Percentiles rank a stretch among this genome's conserved stretches.
phyloP scores from a whole-genome alignment of 2,888 invertebrate species.

The Idaea straminata region DNA sequence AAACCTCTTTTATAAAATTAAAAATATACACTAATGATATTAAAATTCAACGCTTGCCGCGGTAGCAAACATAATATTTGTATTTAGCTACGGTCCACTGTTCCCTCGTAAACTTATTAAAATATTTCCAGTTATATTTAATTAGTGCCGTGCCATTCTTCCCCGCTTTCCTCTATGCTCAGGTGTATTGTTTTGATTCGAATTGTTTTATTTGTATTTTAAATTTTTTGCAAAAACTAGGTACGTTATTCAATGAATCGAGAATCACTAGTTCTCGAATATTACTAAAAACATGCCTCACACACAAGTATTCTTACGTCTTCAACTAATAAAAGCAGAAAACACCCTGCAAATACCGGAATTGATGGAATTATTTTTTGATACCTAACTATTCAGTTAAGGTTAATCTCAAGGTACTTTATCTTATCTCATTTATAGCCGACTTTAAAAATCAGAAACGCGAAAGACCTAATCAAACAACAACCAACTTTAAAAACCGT shows the following conservation, averaged over 20 bases:
- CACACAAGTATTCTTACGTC: too few relatives aligned
- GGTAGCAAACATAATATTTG: slow-evolving; percentile 70
- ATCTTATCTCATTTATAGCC: too few relatives aligned
- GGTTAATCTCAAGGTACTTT: too few relatives aligned
- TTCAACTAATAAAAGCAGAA: not conserved
- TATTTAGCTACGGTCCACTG: slow-evolving; percentile 56
- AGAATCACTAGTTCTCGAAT: too few relatives aligned
- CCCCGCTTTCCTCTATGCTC: slow-evolving; percentile 52
- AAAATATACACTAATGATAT: slow-evolving; percentile 76
- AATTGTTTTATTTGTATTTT: slow-evolving; percentile 2
- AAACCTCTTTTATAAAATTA: slow-evolving; percentile 73
- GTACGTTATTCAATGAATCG: too few relatives aligned
- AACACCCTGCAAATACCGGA: too few relatives aligned
- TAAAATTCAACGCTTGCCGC: slow-evolving; percentile 73
- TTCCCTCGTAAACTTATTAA: slow-evolving; percentile 76
- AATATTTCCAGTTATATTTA: slow-evolving; percentile 77
- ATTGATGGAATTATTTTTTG: too few relatives aligned
- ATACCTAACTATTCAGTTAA: too few relatives aligned
- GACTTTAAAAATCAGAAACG: not conserved
- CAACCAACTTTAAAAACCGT: not conserved
- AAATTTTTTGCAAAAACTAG: not conserved
- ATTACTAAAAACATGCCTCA: too few relatives aligned
- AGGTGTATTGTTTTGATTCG: slow-evolving; percentile 49
- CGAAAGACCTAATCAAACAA: not conserved
- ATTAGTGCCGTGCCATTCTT: slow-evolving; percentile 73